Base-by-base conservation (phyloP, 2,113 vertebrate species). In the Sander vitreus region DNA sequence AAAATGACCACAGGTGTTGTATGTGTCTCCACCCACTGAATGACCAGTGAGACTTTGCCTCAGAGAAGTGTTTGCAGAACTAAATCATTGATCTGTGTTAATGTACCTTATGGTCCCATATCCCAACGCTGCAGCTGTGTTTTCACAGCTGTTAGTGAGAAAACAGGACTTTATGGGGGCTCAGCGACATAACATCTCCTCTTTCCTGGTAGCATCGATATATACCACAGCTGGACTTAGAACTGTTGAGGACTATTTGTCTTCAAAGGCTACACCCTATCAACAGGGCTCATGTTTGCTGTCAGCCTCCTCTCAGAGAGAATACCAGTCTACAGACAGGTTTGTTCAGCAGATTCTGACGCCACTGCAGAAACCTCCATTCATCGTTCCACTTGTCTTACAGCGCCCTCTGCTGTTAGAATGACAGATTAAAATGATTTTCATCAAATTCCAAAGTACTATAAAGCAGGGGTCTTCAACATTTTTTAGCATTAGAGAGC, bases 81-180 rank as follows among this genome's bases (percentile, higher is more conserved):
- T 57, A 23, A 76, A 82, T 79, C 33, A 81, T 73, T 76, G 33
- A 73, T 76, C 57, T 1, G 25, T 68, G 59, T 57, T 81, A 10
- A 12, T 76, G 48, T 55, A 65, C 59, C n/a, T 71, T 58, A 67
- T 75, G 48, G 39, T 47, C n/a, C 6, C 30, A 53, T 25, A 79
- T 75, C 69, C 19, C 25, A 76, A 81, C 47, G 27, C 30, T 75
- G 54, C 84, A 89, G 78, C 77, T 89, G 74, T 89, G 87, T 86
- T 81, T 75, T 74, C 78, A 55, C 71, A 89, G 87, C 77, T 89
- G 87, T 48, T 18, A 25, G 15, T 54, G 7, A 54, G 62, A 80
- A 57, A 80, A 83, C 66, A 71, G 1, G 8, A 45, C 6, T 19
- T 19, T 10, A 53, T 47, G 55, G 45, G 25, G 27, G 64, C 54